A percentile compares a stretch with the other conserved stretches of the same genome.
Evolutionary conservation across 2,888 invertebrate genomes (phyloP).

Genomic region (Rhogogaster chlorosoma): DNA sequence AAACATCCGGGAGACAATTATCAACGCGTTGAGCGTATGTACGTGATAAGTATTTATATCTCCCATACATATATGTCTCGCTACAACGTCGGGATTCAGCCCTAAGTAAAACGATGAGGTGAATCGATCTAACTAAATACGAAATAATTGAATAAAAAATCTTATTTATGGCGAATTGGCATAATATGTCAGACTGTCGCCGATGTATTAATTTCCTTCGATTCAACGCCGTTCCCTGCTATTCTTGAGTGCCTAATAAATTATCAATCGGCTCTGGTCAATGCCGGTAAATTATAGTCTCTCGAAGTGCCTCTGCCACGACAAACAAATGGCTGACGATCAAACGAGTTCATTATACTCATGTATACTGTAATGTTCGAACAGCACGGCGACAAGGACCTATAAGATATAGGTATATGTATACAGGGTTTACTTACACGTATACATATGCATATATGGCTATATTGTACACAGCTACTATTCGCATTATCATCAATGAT

Average conservation of each 20-base stretch:
- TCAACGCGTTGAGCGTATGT: not conserved
- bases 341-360: slow-evolving; percentile 39
- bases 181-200: slow-evolving; percentile 1
- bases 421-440: not conserved
- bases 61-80: not conserved
- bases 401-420: not conserved
- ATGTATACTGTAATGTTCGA: not conserved
- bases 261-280: slow-evolving; percentile 40
- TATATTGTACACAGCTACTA: not conserved
- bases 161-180: not conserved
- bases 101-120: not conserved
- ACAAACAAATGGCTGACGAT: slow-evolving; percentile 20
- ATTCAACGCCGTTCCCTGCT: not conserved
- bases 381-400: not conserved
- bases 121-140: not conserved
- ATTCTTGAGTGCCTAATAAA: not conserved
- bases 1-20: slow-evolving; percentile 11
- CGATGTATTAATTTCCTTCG: slow-evolving; percentile 27
- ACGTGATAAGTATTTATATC: not conserved
- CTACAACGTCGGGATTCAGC: not conserved
- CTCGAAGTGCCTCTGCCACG: not conserved
- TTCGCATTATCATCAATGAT: slow-evolving; percentile 18
- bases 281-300: slow-evolving; percentile 18
- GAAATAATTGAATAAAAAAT: not conserved
- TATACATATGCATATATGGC: not conserved